Base-by-base conservation (phyloP, 2,888 invertebrate species). In the Lysandra bellargus region DNA sequence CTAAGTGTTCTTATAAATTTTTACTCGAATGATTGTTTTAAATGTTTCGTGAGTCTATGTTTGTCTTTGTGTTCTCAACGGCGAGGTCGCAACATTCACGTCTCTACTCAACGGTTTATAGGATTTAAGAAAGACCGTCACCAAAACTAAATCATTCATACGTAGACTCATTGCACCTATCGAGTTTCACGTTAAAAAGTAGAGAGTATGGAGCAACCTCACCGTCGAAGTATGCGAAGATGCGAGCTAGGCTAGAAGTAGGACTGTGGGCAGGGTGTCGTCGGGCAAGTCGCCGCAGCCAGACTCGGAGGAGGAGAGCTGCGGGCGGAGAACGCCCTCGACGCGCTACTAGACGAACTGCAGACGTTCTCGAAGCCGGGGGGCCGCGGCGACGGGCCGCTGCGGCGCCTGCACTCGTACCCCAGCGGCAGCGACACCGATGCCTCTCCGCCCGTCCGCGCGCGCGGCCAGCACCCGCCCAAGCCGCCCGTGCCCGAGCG, bases 301-400 rank as follows among this genome's bases (percentile, higher is more conserved):
- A 69, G 69, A 82, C 82, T 83, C 81, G 84, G 90, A 89, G 86
- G 83, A 84, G 83, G 88, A 84, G 92, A 92, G 81, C 81, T 89
- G 94, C 96, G 97, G 95, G 95, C 98, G 96, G 98, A 98, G 97
- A 98, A 98, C 97, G 98, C 98, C 96, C 98, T 98, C 97, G 98
- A 98, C 97, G 98, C 98, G 96, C 94, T 98, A 97, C 95, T 98
- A 97, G 98, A 98, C 92, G 98, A 98, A 92, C 95, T 98, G 83
- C 98, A 98, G 92, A 98, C 98, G 57, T 98, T 98, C 91, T 97
- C 98, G 79, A 96, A 97, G 89, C 98, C 98, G 78, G 86, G 86
- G 83, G 86, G 87, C 78, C 85, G 86, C 81, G 85, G 85, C 79
- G 91, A 95, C 73, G 95, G 95, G 17, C 95, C 96, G 23, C 92